A percentile compares a stretch with the other conserved stretches of the same genome.
Conservation (phyloP, 2,797 vertebrate genomes). For the Falco rusticolus region DNA sequence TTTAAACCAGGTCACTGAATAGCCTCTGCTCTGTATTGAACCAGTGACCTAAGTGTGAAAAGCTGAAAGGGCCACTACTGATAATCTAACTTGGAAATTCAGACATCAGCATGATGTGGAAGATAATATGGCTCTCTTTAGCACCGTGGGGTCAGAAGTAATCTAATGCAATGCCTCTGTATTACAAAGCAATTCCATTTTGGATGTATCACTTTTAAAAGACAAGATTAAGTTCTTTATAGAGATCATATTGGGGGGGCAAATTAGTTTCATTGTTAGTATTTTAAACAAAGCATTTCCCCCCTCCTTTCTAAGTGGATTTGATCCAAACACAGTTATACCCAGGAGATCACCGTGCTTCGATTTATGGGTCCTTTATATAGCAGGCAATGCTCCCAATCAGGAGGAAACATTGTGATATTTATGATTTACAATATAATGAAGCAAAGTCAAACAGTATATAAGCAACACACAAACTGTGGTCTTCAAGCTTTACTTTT, state of each 20-base stretch:
- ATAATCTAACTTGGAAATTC: neutral
- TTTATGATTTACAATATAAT: conserved; percentile 52
- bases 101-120: neutral
- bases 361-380: conserved; percentile 56
- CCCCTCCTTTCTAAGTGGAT: neutral
- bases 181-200: neutral
- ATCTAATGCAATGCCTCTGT: neutral
- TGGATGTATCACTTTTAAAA: neutral
- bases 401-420: conserved; percentile 8
- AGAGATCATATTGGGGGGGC: neutral
- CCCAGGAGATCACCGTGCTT: neutral
- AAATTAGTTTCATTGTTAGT: neutral
- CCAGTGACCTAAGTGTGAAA: neutral
- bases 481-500: neutral
- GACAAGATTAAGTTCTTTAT: neutral
- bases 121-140: neutral
- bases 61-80: neutral
- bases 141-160: neutral
- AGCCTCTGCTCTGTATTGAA: neutral
- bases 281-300: neutral
- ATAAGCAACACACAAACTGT: neutral
- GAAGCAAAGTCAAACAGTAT: neutral
- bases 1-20: neutral
- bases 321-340: neutral
- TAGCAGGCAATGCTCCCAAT: conserved; percentile 19